Conservation (phyloP, 53 echinoderm and acorn worm genomes). For the Echinarachnius parma region DNA sequence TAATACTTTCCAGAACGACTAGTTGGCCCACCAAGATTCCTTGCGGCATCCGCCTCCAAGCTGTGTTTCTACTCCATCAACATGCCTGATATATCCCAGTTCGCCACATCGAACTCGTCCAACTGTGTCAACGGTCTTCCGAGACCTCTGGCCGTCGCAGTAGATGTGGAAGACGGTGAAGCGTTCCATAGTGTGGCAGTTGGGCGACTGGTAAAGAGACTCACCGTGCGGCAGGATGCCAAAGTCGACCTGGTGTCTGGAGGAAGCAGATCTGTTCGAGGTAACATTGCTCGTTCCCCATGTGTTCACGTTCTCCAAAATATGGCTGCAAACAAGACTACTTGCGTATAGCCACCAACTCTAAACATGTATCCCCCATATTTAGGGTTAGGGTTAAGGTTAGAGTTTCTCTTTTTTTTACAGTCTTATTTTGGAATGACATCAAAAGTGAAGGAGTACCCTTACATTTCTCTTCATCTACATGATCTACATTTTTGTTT, state of each 20-base stretch:
- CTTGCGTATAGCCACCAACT: too few relatives aligned
- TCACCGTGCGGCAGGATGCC: conserved; percentile 23
- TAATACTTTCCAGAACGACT: conserved; percentile 46
- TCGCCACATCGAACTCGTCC: neutral
- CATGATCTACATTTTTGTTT: too few relatives aligned
- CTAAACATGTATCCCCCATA: too few relatives aligned
- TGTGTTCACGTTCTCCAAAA: too few relatives aligned
- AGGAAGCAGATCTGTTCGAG: conserved; percentile 48
- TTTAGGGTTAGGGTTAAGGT: too few relatives aligned
- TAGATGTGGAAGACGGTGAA: conserved; percentile 56
- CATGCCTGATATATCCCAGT: conserved; percentile 46
- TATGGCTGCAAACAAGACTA: too few relatives aligned
- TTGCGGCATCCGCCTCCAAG: conserved; percentile 48
- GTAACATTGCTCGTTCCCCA: too few relatives aligned
- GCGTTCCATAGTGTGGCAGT: conserved; percentile 62
- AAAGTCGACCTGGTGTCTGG: conserved; percentile 27
- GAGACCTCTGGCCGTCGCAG: conserved; percentile 53
- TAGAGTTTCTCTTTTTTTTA: too few relatives aligned
- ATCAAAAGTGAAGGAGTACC: too few relatives aligned
- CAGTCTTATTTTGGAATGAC: too few relatives aligned
- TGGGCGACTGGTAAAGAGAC: conserved; percentile 34
- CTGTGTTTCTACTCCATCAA: conserved; percentile 73
- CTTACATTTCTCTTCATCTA: too few relatives aligned
- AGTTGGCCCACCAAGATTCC: conserved; percentile 68
- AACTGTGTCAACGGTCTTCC: too few relatives aligned